These are phyloP conservation scores for Ophion costatus DNA, from an alignment of 2,888 invertebrate species.

Conservation along the genomic window DNA sequence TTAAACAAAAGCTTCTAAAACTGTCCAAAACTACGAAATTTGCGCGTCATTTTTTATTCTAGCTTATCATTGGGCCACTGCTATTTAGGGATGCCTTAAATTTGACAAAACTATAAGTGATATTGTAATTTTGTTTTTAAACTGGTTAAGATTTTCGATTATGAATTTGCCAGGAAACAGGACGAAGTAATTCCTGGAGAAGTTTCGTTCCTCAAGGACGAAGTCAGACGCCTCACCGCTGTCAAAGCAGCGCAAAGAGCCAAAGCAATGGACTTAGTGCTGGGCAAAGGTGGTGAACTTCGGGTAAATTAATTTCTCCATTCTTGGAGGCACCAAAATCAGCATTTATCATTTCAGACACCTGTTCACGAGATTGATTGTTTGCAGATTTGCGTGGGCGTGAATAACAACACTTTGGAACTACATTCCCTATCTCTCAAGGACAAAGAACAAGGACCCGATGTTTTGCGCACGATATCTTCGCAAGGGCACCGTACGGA, in stretches of 20 bases:
- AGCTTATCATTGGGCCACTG: too few species aligned
- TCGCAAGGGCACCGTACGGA: conserved; percentile 95
- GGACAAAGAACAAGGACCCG: conserved; percentile 86
- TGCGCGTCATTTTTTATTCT: too few species aligned
- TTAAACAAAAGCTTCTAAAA: too few species aligned
- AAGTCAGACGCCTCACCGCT: conserved; percentile 88
- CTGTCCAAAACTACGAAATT: too few species aligned
- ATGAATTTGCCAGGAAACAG: conserved; percentile 64
- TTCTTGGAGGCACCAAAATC: neutral
- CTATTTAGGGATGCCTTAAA: too few species aligned
- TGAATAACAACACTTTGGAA: conserved; percentile 91
- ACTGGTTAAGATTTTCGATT: conserved; percentile 1
- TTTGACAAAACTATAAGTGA: too few species aligned
- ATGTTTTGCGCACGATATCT: conserved; percentile 87
- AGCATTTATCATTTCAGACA: neutral
- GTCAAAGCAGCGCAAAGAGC: conserved; percentile 88
- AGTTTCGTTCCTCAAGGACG: conserved; percentile 87
- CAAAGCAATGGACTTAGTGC: conserved; percentile 88
- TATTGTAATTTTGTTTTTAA: conserved; percentile 3
- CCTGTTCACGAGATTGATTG: conserved; percentile 15
- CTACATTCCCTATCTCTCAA: conserved; percentile 86
- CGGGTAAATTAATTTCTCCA: conserved; percentile 82
- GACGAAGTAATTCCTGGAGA: conserved; percentile 80
- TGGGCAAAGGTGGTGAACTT: conserved; percentile 90
- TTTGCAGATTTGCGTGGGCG: conserved; percentile 86